Conservation (phyloP, 1,140 invertebrate species). For the Euura saliciscinereae region DNA sequence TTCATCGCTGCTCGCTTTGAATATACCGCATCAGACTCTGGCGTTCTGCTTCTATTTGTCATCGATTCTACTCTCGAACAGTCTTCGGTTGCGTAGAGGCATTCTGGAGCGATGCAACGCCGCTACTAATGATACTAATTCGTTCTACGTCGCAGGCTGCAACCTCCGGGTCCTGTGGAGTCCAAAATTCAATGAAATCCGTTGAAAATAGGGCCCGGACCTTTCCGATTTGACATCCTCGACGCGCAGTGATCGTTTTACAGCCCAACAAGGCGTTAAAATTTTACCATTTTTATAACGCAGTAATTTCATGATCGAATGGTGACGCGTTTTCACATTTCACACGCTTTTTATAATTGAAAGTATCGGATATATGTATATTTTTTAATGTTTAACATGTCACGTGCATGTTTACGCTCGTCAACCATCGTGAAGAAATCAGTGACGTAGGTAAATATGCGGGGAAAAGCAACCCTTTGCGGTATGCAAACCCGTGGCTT, state of each 20-base stretch:
- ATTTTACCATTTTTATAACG: too few species aligned
- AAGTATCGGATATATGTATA: not conserved
- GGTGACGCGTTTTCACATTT: not conserved
- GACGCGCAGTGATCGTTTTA: too few species aligned
- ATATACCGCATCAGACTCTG: too few species aligned
- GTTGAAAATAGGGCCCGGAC: not conserved
- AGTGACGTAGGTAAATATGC: conserved; percentile 13
- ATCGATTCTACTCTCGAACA: not conserved
- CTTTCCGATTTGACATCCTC: not conserved
- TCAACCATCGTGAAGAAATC: not conserved
- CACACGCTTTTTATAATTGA: not conserved
- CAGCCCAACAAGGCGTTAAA: too few species aligned
- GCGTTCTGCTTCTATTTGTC: not conserved
- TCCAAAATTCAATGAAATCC: not conserved
- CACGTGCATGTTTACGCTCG: not conserved
- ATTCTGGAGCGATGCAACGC: not conserved
- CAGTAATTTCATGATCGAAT: too few species aligned
- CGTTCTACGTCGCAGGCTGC: not conserved
- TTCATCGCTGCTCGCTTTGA: too few species aligned
- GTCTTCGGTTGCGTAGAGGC: not conserved
- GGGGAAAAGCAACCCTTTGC: conserved; percentile 14
- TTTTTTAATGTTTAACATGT: not conserved
- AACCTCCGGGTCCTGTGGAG: not conserved
- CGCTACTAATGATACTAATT: not conserved
- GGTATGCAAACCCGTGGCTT: conserved; percentile 15